Evolutionary conservation across 53 echinoderm and acorn worm genomes (phyloP), one percentile per base, ranked within the genome.

Genomic region (Stichopus horrens): DNA sequence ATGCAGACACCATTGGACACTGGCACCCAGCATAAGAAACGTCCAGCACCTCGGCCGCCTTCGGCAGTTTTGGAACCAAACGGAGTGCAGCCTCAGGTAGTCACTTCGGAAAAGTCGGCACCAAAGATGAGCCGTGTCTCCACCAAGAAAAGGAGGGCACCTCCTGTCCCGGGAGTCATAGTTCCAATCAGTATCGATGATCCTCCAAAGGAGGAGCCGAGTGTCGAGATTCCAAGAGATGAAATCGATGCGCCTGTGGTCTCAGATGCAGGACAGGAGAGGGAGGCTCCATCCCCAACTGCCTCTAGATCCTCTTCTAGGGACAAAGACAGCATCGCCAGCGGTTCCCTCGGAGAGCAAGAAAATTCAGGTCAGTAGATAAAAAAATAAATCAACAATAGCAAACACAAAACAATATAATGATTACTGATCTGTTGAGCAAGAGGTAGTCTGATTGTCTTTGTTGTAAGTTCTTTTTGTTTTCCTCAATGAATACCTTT

Each of bases 231-330:
- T 37, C 14, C 77, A 8, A 7, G 57, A 7, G 81, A 81, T 7
- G 81, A 56, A 57, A n/a, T 6, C 57, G 81, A 55, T 53, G 58
- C 81, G 6, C 81, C 81, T 5, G 57, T 56, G 56, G 57, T 7
- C 18, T 8, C 10, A 57, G 58, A 81, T 20, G 58, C 7, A 57
- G 53, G 81, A 0, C 13, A 56, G 14, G 76, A 89, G n/a, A 77
- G 86, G 57, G 75, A 71, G 71, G 86, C 92, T 52, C 92, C 89
- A 8, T 89, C 86, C 5, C 89, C 89, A 4, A 21, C 89, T 11
- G 65, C 52, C 22, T 83, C 89, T 56, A 76, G 86, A 8, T 18
- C 77, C 21, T 89, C 92, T 11, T 21, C 86, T n/a, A 55, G 74
- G 52, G 81, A 81, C 57, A 79, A 79, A 53, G 79, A 79, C 20